A percentile compares a stretch with the other conserved stretches of the same genome.
These are phyloP conservation scores for Tetragnatha versicolor DNA, from an alignment of 1,140 invertebrate genomes.

Conservation along the genomic window DNA sequence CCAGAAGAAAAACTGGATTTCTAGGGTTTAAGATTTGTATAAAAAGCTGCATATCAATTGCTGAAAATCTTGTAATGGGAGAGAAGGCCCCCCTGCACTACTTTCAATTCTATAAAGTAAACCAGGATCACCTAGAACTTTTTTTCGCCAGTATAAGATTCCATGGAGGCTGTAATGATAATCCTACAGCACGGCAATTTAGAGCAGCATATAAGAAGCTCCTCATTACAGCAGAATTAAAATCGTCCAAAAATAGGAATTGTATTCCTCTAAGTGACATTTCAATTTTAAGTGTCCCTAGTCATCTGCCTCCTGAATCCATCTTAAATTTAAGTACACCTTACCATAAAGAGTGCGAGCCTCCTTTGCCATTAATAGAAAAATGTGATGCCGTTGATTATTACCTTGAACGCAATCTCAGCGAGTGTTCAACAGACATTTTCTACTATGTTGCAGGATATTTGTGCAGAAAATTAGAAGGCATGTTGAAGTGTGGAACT, in stretches of 20 bases:
- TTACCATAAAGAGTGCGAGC: no score
- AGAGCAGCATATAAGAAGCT: conserved; percentile 50
- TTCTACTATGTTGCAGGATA: background rate
- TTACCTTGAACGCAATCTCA: background rate
- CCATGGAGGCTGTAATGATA: conserved; percentile 63
- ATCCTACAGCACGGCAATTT: conserved; percentile 62
- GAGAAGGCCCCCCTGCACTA: conserved; percentile 4
- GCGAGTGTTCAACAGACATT: background rate
- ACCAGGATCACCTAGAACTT: conserved; percentile 64
- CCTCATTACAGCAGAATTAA: background rate
- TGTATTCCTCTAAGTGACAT: background rate
- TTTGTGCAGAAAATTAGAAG: background rate
- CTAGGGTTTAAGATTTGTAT: conserved; percentile 15
- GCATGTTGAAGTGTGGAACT: background rate
- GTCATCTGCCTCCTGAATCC: background rate
- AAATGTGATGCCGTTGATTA: background rate
- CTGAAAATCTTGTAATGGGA: background rate
- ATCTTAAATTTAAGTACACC: background rate
- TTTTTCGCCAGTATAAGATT: conserved; percentile 63
- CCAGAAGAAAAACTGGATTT: conserved; percentile 48
- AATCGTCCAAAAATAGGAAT: background rate
- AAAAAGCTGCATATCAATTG: conserved; percentile 14
- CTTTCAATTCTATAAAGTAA: conserved; percentile 61
- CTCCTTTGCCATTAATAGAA: background rate
- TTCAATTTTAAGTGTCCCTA: background rate